Conservation (phyloP, 2,797 vertebrate species). For the Melanitta fusca region DNA sequence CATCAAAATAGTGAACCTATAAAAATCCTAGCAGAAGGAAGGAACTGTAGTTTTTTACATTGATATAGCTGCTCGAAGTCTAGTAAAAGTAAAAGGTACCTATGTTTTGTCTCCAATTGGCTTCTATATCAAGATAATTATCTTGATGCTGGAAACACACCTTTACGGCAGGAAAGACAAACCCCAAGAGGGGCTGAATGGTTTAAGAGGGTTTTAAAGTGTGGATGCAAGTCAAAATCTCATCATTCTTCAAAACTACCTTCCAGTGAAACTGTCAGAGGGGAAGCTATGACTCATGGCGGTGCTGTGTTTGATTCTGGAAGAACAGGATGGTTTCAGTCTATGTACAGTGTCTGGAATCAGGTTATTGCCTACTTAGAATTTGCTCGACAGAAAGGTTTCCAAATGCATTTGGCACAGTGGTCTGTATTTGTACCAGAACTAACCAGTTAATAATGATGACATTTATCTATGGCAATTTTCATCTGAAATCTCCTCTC, state of each 20-base stretch:
- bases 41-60: neutral
- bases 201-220: neutral
- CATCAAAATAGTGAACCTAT: neutral
- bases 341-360: neutral
- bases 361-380: neutral
- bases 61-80: neutral
- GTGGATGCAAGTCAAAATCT: neutral
- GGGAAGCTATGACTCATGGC: neutral
- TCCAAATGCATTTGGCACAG: neutral
- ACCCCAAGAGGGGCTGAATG: neutral
- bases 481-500: neutral
- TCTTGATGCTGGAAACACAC: neutral
- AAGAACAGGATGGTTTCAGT: neutral
- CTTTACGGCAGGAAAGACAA: neutral
- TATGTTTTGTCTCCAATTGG: neutral
- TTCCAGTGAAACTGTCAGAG: neutral
- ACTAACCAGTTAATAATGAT: neutral
- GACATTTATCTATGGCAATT: neutral
- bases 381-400: neutral
- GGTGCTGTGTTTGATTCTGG: neutral
- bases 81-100: neutral
- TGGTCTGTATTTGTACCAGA: neutral
- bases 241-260: neutral
- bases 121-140: neutral
- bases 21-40: neutral